Conservation (phyloP, 2,888 invertebrate species). For the Drosophila tanythrix region DNA sequence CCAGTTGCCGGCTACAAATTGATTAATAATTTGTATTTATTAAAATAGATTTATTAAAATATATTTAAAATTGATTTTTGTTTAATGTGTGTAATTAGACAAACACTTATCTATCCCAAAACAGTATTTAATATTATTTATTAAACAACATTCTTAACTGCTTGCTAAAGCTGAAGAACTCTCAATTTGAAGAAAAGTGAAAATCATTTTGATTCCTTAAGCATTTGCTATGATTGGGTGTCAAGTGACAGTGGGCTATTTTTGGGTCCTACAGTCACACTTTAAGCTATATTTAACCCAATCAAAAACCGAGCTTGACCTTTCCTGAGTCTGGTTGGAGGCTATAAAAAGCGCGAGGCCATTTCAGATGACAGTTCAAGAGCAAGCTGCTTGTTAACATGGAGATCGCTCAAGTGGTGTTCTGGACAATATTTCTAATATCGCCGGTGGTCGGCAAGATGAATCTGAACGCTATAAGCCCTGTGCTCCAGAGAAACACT, state of each 20-base stretch:
- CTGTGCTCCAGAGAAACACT: conserved; percentile 49
- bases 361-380: conserved; percentile 42
- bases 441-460: neutral
- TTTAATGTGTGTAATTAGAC: neutral
- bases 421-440: neutral
- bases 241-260: conserved; percentile 37
- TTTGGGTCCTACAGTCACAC: conserved; percentile 40
- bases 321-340: conserved; percentile 13
- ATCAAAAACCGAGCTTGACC: conserved; percentile 33
- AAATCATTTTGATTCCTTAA: conserved; percentile 3
- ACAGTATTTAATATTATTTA: neutral
- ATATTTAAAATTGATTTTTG: neutral
- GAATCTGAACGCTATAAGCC: conserved; percentile 15
- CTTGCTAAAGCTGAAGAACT: neutral
- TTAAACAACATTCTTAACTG: neutral
- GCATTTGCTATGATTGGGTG: conserved; percentile 21
- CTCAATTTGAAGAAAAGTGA: neutral
- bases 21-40: neutral
- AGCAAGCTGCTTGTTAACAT: conserved; percentile 30
- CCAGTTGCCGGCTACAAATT: neutral
- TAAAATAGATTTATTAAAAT: neutral
- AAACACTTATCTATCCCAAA: neutral
- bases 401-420: neutral
- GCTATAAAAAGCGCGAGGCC: conserved; percentile 47
- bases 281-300: conserved; percentile 57